Percentiles rank a stretch among this genome's conserved stretches.
Evolutionary conservation across 2,888 invertebrate species (phyloP).

Genomic region (Hydropsyche betteni): DNA sequence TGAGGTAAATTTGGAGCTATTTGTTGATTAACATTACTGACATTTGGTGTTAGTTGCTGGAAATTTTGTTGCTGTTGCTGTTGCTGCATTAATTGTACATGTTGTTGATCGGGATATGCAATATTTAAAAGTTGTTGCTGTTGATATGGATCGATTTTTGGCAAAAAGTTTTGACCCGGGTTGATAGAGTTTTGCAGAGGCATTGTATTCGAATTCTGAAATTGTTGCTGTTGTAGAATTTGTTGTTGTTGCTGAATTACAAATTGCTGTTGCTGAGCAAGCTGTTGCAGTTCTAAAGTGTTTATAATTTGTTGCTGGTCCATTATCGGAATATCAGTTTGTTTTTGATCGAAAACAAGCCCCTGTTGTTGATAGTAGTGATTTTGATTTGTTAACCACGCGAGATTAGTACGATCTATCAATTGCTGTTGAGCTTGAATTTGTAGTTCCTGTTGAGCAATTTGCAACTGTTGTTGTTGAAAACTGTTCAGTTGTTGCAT

Average conservation of each 20-base stretch:
- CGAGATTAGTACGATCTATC: slow-evolving; percentile 67
- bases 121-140: slow-evolving; percentile 51
- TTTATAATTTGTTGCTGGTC: slow-evolving; percentile 52
- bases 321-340: slow-evolving; percentile 54
- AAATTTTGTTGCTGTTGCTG: slow-evolving; percentile 50
- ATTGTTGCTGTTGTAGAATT: slow-evolving; percentile 57
- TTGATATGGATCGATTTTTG: slow-evolving; percentile 56
- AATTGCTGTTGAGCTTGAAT: slow-evolving; percentile 67
- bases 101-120: slow-evolving; percentile 54
- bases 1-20: slow-evolving; percentile 55
- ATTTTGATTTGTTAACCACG: slow-evolving; percentile 62
- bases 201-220: slow-evolving; percentile 56
- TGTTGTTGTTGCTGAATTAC: slow-evolving; percentile 58
- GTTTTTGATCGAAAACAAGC: slow-evolving; percentile 64
- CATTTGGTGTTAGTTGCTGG: slow-evolving; percentile 55
- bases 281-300: slow-evolving; percentile 56
- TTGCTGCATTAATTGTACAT: slow-evolving; percentile 55
- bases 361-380: slow-evolving; percentile 64
- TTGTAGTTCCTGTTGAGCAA: slow-evolving; percentile 65
- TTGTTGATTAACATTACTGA: slow-evolving; percentile 52
- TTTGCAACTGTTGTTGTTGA: slow-evolving; percentile 63
- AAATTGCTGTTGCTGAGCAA: slow-evolving; percentile 59
- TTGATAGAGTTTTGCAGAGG: slow-evolving; percentile 52
- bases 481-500: slow-evolving; percentile 57
- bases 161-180: slow-evolving; percentile 52